phyloP scores from a whole-genome alignment of 2,888 invertebrate genomes.

The Uropetala carovei region DNA sequence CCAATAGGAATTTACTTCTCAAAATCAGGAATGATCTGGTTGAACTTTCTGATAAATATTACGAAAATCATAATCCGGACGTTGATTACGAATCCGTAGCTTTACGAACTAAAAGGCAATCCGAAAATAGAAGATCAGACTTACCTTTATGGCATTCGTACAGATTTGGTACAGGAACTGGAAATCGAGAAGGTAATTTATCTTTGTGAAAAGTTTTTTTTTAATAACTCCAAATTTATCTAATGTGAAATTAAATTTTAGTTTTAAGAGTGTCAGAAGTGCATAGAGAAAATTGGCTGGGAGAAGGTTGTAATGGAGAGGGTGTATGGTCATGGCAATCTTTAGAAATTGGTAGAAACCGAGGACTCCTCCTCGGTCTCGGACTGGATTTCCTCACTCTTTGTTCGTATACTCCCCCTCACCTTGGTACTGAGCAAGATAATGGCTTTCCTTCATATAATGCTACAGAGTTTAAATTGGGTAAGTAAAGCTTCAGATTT shows the following conservation, averaged over 20 bases:
- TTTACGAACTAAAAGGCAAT: neutral
- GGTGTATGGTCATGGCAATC: slow-evolving; percentile 43
- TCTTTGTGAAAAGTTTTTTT: neutral
- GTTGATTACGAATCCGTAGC: neutral
- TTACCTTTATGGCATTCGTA: slow-evolving; percentile 37
- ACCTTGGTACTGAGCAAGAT: neutral
- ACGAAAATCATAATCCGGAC: neutral
- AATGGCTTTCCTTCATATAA: neutral
- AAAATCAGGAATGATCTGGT: neutral
- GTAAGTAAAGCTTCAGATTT: neutral
- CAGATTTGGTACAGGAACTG: slow-evolving; percentile 48
- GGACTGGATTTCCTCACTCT: neutral
- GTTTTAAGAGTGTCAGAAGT: slow-evolving; percentile 29
- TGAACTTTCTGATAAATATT: neutral
- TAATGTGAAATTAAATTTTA: neutral
- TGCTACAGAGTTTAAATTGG: neutral
- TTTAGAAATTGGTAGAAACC: slow-evolving; percentile 38
- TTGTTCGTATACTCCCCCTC: slow-evolving; percentile 13
- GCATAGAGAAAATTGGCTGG: slow-evolving; percentile 39
- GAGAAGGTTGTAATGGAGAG: slow-evolving; percentile 29
- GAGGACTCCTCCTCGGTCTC: slow-evolving; percentile 30
- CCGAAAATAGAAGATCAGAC: neutral
- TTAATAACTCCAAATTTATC: neutral
- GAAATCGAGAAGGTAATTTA: slow-evolving; percentile 50
- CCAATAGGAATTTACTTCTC: neutral